Base-by-base conservation (phyloP, 2,888 invertebrate species). In the Drosophila kanekoi region DNA sequence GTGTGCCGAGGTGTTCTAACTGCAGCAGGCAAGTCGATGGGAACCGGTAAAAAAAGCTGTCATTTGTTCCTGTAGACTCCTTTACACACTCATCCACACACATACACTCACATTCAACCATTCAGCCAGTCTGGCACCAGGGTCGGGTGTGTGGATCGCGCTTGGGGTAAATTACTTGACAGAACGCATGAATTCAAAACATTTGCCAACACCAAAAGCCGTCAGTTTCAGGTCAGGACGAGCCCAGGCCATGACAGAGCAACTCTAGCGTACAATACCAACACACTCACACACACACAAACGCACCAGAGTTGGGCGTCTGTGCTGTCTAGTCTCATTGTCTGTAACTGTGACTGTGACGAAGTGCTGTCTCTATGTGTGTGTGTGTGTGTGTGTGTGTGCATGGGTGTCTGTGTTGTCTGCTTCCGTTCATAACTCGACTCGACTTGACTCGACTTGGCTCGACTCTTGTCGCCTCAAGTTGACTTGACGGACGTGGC, bases 401-500 rank as follows among this genome's bases (percentile, higher is more conserved):
- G 47, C 65, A 52, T 10, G 40, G 52, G 44, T 35, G 33, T 54
- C 32, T 54, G 37, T 61, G 38, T 53, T 78, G 65, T 67, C 54
- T 78, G 66, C 76, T 80, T 81, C 77, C 79, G 81, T 66, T 87
- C 73, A 71, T 75, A 70, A 67, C 67, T 63, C 62, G 57, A 67
- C 78, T 81, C 71, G 58, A 67, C 78, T 63, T 64, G 57, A 69
- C 78, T 81, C 71, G 58, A 67, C 78, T 86, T 58, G 58, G 64
- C 84, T 87, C 73, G 70, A 63, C 79, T 89, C 81, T 79, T 78
- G 87, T 72, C 72, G 81, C 87, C 88, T 83, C 87, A 81, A 86
- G 79, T 72, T 73, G 89, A 73, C 89, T 79, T 87, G 89, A 85
- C 87, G 89, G 89, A 85, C 87, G 84, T 84, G 84, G 85, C 85